These are phyloP conservation scores for Syngnathus acus DNA, from an alignment of 2,797 vertebrate genomes.

Conservation along the genomic window DNA sequence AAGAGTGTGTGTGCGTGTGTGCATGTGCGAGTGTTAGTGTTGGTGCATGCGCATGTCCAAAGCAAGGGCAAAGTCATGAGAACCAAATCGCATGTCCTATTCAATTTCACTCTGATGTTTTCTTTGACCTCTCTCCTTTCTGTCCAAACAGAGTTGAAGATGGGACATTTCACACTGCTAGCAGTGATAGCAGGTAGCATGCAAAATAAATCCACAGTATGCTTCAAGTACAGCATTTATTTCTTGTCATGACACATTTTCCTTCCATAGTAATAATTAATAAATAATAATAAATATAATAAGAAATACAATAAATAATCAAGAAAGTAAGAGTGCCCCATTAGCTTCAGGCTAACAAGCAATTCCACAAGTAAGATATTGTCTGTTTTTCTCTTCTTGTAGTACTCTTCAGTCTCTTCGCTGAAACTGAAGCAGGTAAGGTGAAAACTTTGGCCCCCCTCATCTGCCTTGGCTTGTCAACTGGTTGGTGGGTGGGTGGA, in stretches of 20 bases:
- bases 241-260: too few relatives aligned
- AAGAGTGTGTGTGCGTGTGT: conserved; percentile 13
- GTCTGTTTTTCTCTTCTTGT: conserved; percentile 19
- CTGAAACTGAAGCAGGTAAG: conserved; percentile 67
- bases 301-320: neutral
- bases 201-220: neutral
- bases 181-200: conserved; percentile 53
- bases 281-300: too few relatives aligned
- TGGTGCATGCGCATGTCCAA: conserved; percentile 8
- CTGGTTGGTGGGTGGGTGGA: conserved; percentile 12
- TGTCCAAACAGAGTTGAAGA: conserved; percentile 42
- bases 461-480: neutral
- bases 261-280: too few relatives aligned
- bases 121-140: conserved; percentile 15
- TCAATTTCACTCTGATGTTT: neutral
- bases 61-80: conserved; percentile 17
- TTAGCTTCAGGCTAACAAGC: neutral
- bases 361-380: conserved; percentile 6
- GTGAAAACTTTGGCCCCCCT: conserved; percentile 4
- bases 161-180: conserved; percentile 44
- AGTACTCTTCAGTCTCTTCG: conserved; percentile 53
- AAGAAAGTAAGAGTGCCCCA: neutral
- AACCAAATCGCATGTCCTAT: neutral
- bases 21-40: neutral
- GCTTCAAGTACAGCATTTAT: too few relatives aligned